These are phyloP conservation scores for Hypomecis punctinalis DNA, from an alignment of 2,888 invertebrate species.

Conservation along the genomic window DNA sequence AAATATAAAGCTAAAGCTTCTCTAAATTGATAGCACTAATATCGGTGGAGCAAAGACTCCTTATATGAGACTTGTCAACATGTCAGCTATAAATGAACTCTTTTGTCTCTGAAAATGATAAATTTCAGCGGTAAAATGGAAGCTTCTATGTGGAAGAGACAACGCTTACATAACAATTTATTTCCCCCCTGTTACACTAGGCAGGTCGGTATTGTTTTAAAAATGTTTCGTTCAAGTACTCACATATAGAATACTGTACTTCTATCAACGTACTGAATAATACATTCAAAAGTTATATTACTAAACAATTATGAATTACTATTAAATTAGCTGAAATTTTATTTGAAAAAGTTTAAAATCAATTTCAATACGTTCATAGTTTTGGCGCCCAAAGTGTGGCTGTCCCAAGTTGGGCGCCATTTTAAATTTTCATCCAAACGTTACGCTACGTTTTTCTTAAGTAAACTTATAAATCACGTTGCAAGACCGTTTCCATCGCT, in stretches of 20 bases:
- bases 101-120: conserved; percentile 24
- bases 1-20: too few species aligned
- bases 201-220: neutral
- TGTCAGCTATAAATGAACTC: conserved; percentile 16
- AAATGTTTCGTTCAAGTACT: too few species aligned
- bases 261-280: too few species aligned
- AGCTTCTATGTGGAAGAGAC: conserved; percentile 20
- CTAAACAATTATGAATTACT: too few species aligned
- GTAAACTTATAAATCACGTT: neutral
- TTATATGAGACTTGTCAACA: conserved; percentile 1
- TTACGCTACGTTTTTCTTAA: neutral
- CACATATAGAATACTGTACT: too few species aligned
- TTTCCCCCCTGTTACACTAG: conserved; percentile 6
- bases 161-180: conserved; percentile 21
- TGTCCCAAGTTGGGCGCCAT: conserved; percentile 11
- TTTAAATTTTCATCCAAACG: neutral
- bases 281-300: too few species aligned
- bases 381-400: neutral
- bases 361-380: neutral
- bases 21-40: too few species aligned
- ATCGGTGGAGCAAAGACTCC: too few species aligned
- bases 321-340: too few species aligned
- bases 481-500: neutral
- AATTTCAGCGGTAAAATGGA: conserved; percentile 7
- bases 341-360: too few species aligned